Base-by-base conservation (phyloP, 2,113 vertebrate species). In the Odobenus rosmarus region DNA sequence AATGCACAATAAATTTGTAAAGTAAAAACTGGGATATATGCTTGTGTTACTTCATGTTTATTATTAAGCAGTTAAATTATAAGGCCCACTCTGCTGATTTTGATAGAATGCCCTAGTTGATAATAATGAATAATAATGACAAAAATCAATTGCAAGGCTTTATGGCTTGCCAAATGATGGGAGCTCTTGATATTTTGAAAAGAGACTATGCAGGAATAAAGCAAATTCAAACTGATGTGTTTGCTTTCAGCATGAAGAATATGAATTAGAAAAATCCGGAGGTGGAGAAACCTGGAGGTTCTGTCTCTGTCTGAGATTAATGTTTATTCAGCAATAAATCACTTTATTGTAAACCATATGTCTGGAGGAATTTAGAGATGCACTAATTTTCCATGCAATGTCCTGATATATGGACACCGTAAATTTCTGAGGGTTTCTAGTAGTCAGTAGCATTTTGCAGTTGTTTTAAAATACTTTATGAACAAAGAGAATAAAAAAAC, bases 261-360 rank as follows among this genome's bases (percentile, higher is more conserved):
- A 95, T 93, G 93, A 97, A 97, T 98, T 92, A 95, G 83, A 98
- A 98, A 98, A 98, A 96, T 86, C 55, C 93, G 64, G 93, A 96
- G 46, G 55, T 83, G 28, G 57, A 84, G 69, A 90, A 49, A 62
- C 9, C 74, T 49, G 26, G 74, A 77, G 36, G 2, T 53, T 79
- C 72, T 95, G 92, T 46, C 57, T 98, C 13, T n/a, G 1, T 84
- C n/a, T 89, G 67, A 95, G 92, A 96, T 92, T 96, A 93, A 96
- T 98, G 80, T 93, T 97, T 98, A 97, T 76, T 95, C 55, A 95
- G 26, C 90, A 81, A 92, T 96, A 96, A 98, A 89, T 31, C 19
- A 39, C 87, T 92, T 96, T 93, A 93, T 64, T 93, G 39, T 83
- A 96, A 98, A 91, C 39, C 49, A 51, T 74, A 84, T 92, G 93